Conservation (phyloP, 2,888 invertebrate species). For the Clunio marinus region DNA sequence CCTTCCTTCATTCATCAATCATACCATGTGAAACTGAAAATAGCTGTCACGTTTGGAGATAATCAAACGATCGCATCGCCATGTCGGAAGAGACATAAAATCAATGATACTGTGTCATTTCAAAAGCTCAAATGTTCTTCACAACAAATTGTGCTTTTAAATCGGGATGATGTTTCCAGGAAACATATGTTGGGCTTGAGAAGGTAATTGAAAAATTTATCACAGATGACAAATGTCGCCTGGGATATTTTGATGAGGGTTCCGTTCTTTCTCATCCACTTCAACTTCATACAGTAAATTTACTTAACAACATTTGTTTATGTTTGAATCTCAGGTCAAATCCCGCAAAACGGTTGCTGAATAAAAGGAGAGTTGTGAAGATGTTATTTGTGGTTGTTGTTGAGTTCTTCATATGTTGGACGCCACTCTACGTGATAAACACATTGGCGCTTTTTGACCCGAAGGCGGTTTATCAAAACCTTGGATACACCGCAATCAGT, state of each 20-base stretch:
- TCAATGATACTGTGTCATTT: background rate
- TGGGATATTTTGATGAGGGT: too few species aligned
- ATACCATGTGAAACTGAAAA: background rate
- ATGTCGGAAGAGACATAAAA: background rate
- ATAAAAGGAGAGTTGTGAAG: constrained; percentile 61
- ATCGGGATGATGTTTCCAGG: constrained; percentile 16
- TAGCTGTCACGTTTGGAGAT: background rate
- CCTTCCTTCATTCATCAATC: too few species aligned
- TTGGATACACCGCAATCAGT: constrained; percentile 68
- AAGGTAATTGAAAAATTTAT: constrained; percentile 24
- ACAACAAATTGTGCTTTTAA: constrained; percentile 13
- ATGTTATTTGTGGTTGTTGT: constrained; percentile 87
- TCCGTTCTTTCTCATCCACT: too few species aligned
- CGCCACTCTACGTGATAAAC: constrained; percentile 76
- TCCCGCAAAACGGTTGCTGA: constrained; percentile 52
- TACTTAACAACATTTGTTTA: background rate
- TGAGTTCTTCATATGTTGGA: constrained; percentile 92
- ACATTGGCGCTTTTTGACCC: constrained; percentile 71
- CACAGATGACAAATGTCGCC: too few species aligned
- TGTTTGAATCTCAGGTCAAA: constrained; percentile 49
- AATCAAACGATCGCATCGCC: background rate
- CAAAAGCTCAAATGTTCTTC: constrained; percentile 1
- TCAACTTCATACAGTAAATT: too few species aligned
- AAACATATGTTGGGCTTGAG: constrained; percentile 7
- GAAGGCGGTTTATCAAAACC: constrained; percentile 62